Conservation (phyloP, 2,888 invertebrate genomes). For the Glyphotaelius pellucidus region DNA sequence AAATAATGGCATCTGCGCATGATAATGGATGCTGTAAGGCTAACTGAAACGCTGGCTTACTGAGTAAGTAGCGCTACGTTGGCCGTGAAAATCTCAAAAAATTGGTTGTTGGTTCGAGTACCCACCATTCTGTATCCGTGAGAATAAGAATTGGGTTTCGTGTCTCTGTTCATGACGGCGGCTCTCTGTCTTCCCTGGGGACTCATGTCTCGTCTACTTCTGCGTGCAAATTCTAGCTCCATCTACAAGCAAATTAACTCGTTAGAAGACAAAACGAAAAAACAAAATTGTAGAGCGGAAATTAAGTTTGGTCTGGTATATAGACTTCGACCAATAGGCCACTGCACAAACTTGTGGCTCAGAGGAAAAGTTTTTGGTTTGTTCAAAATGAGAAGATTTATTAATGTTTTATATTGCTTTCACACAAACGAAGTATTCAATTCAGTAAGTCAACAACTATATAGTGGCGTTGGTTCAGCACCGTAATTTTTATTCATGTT, state of each 20-base stretch:
- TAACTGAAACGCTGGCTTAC: no score
- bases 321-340: neutral
- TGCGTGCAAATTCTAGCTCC: conserved; percentile 82
- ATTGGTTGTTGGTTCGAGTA: neutral
- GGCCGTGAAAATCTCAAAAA: neutral
- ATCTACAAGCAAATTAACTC: conserved; percentile 69
- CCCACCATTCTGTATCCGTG: conserved; percentile 71
- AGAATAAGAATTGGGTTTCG: conserved; percentile 69
- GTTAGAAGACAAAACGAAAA: conserved; percentile 56
- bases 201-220: conserved; percentile 91
- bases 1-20: no score
- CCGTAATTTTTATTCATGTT: no score
- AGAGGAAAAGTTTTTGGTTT: no score
- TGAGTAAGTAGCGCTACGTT: no score
- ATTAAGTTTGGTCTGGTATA: neutral
- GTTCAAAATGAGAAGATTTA: no score
- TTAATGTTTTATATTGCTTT: no score
- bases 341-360: neutral
- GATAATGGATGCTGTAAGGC: no score
- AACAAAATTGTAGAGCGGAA: conserved; percentile 67
- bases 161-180: conserved; percentile 82
- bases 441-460: no score
- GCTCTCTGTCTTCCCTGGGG: conserved; percentile 85
- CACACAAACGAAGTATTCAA: no score
- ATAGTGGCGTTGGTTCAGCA: no score